Evolutionary conservation across 2,113 vertebrate genomes (phyloP).

Genomic region (Paracanthobrama guichenoti): DNA sequence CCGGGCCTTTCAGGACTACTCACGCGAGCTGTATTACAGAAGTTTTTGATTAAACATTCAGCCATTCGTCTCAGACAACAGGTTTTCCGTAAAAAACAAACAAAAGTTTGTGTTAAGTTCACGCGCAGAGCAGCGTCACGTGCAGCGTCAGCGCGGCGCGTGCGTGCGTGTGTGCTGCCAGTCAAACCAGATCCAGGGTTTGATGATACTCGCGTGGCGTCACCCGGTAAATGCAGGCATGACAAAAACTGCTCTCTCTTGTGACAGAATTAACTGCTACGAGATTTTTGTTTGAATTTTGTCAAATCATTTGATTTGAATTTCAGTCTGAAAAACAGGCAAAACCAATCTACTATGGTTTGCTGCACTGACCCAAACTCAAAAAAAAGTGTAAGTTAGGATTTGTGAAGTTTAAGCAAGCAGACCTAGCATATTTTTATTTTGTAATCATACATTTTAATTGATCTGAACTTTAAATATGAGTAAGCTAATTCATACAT

Average conservation of each 20-base stretch:
- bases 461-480: no score
- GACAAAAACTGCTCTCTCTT: not conserved
- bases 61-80: not conserved
- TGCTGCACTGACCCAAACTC: not conserved
- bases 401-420: no score
- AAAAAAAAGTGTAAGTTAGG: no score
- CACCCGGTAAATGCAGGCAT: not conserved
- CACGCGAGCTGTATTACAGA: not conserved
- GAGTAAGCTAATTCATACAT: no score
- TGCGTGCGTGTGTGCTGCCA: not conserved
- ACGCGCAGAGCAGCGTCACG: not conserved
- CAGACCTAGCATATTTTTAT: no score
- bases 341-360: not conserved
- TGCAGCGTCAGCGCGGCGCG: not conserved
- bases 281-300: not conserved
- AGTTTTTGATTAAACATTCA: not conserved
- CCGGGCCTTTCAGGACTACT: not conserved
- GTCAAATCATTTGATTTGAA: not conserved
- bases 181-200: not conserved
- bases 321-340: not conserved
- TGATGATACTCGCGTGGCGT: not conserved
- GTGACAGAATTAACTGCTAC: not conserved
- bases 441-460: no score
- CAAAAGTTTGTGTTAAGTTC: not conserved
- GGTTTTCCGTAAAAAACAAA: not conserved